A percentile compares a stretch with the other conserved stretches of the same genome.
Evolutionary conservation across 2,113 vertebrate species (phyloP).

Genomic region (human): DNA sequence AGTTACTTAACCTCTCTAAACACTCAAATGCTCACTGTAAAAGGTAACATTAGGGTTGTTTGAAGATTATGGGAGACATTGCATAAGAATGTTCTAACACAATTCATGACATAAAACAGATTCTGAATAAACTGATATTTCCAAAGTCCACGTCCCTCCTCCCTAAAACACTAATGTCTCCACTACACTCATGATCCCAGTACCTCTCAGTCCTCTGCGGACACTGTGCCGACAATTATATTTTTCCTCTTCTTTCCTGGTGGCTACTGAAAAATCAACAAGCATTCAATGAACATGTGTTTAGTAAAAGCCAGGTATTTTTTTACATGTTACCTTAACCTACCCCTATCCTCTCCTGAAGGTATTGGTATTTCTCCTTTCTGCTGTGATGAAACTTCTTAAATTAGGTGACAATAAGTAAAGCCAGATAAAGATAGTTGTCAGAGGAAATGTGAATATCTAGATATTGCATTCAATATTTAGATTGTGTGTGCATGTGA

Average conservation of each 20-base stretch:
- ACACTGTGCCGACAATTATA: not conserved
- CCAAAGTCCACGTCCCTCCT: not conserved
- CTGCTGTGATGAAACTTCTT: not conserved
- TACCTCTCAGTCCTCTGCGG: not conserved
- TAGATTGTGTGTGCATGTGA: not conserved
- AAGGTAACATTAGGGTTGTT: not conserved
- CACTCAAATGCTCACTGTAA: not conserved
- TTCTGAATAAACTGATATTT: not conserved
- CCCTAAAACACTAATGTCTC: not conserved
- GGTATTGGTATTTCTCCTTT: not conserved
- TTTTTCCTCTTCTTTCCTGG: not conserved
- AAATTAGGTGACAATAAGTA: not conserved
- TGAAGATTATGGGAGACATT: not conserved
- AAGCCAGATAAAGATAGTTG: not conserved
- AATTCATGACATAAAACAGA: not conserved
- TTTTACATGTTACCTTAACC: not conserved
- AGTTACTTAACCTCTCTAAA: not conserved
- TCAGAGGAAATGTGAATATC: not conserved
- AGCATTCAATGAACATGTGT: not conserved
- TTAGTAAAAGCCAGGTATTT: not conserved
- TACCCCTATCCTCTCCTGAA: not conserved
- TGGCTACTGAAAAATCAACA: not conserved
- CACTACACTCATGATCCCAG: rapidly evolving
- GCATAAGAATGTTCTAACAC: not conserved
- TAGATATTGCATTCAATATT: not conserved